Conservation (phyloP, 2,113 vertebrate genomes). For the Rhipidura dahli region DNA sequence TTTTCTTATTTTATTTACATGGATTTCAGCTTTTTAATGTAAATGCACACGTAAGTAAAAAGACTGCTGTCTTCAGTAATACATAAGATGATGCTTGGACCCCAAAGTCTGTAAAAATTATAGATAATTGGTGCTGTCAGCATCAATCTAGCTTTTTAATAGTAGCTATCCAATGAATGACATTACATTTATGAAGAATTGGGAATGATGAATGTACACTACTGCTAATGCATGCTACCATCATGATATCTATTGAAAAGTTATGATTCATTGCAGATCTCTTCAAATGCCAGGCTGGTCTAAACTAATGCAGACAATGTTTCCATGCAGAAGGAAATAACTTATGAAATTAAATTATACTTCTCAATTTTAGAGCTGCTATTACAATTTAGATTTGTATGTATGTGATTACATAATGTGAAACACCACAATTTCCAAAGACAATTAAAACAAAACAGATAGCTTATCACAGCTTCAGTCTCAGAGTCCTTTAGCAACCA, state of each 20-base stretch:
- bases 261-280: not conserved
- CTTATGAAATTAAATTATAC: not conserved
- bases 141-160: not conserved
- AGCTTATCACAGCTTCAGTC: not conserved
- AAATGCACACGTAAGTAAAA: not conserved
- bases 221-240: not conserved
- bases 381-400: not conserved
- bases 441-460: not conserved
- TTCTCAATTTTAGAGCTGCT: not conserved
- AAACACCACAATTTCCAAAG: not conserved
- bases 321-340: not conserved
- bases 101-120: not conserved
- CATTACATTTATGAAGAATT: not conserved
- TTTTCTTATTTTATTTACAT: not conserved
- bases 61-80: not conserved
- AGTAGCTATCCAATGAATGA: not conserved
- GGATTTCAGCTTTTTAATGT: not conserved
- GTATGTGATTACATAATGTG: not conserved
- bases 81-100: not conserved
- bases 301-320: not conserved
- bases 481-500: not conserved
- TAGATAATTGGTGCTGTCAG: not conserved
- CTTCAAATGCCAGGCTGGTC: not conserved
- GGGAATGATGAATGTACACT: not conserved
- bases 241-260: not conserved